A percentile compares a stretch with the other conserved stretches of the same genome.
Evolutionary conservation across 1,140 invertebrate species (phyloP).

Genomic region (Macrostomum lignano): DNA sequence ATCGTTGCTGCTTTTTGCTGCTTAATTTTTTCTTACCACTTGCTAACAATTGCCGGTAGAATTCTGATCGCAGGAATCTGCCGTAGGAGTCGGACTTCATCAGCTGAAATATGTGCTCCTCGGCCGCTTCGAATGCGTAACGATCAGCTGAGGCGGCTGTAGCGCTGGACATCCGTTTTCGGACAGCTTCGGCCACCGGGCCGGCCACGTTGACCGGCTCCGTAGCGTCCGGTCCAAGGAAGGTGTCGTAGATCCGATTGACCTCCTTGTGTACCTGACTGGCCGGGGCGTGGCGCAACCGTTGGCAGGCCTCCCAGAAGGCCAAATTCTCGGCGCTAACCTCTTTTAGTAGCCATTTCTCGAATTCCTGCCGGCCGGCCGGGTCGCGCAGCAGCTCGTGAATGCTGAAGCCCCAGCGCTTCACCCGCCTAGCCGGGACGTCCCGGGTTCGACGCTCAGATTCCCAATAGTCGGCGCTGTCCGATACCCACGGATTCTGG

Average conservation of each 20-base stretch:
- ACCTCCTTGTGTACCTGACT: conserved; percentile 9
- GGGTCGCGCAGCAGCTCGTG: conserved; percentile 73
- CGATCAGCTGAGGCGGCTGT: conserved; percentile 25
- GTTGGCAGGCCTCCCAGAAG: conserved; percentile 84
- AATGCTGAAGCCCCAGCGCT: conserved; percentile 78
- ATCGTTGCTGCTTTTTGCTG: too few species aligned
- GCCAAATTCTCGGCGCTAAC: conserved; percentile 94
- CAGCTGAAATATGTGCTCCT: conserved; percentile 90
- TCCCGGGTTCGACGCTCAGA: conserved; percentile 24
- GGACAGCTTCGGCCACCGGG: conserved; percentile 20
- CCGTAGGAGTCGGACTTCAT: conserved; percentile 98
- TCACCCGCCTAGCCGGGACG: conserved; percentile 40
- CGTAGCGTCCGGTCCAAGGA: conserved; percentile 61
- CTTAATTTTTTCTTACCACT: conserved; percentile 73
- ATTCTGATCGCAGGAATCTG: conserved; percentile 78
- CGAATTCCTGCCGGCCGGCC: conserved; percentile 77
- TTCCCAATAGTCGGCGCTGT: conserved; percentile 85
- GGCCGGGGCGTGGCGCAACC: conserved; percentile 1
- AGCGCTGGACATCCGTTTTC: neutral
- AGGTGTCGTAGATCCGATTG: conserved; percentile 38
- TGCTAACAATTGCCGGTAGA: conserved; percentile 87
- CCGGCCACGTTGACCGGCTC: conserved; percentile 91
- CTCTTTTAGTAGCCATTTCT: conserved; percentile 80
- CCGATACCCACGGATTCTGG: conserved; percentile 82
- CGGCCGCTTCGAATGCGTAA: conserved; percentile 12